Evolutionary conservation across 2,888 invertebrate species (phyloP), one percentile per base, ranked within the genome.

Genomic region (Ectemnius lituratus): DNA sequence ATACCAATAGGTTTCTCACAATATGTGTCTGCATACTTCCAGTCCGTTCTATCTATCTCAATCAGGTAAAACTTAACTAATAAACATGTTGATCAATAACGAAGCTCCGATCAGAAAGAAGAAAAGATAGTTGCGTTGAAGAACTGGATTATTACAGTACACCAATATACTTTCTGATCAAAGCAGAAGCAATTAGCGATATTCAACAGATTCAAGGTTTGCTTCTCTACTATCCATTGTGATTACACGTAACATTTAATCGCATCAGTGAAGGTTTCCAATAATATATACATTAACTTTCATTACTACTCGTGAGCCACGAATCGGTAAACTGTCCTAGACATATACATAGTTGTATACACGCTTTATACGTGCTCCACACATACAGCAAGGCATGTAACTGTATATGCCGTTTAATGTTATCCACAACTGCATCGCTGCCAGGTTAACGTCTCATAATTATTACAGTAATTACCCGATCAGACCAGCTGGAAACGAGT

Each of bases 401-500:
- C 74, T 75, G 73, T 79, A 82, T 68, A 68, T 70, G 69, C 57
- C 60, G 67, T 47, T 68, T 66, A 57, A 69, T 27, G 57, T 59
- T 61, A 70, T 61, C 61, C 70, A 65, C 70, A 76, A 78, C 79
- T 79, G 74, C 79, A 81, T 81, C 79, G 81, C 84, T 83, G 78
- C 70, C 84, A 81, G 80, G 69, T 83, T 75, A 84, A 83, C 80
- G 71, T 71, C 75, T 77, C 70, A 70, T 76, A 77, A 84, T 78
- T 73, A 77, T 83, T 80, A 81, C 68, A 84, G 62, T 80, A 71
- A 76, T 72, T 76, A 84, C 82, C 78, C 85, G 85, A 85, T 85
- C 89, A 89, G 89, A 87, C 89, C 89, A 89, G 89, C 89, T 89
- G 89, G 80, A 88, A 87, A 86, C 88, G 88, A 88, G 87, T 85